Percentiles rank a stretch among this genome's conserved stretches.
These are phyloP conservation scores for Metacarcinus magister DNA, from an alignment of 2,888 invertebrate genomes.

Conservation along the genomic window DNA sequence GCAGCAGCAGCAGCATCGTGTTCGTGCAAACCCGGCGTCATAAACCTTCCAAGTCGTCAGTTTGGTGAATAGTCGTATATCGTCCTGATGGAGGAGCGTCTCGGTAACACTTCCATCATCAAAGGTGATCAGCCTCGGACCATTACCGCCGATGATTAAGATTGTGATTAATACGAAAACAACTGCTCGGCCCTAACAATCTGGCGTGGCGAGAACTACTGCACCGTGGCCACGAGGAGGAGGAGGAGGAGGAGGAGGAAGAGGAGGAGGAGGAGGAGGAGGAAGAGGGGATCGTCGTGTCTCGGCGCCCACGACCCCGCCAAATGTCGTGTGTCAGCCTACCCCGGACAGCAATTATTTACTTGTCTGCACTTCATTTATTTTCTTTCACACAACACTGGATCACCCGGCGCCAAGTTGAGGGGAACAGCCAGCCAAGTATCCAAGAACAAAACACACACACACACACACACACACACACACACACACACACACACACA, in stretches of 20 bases:
- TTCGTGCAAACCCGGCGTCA: background rate
- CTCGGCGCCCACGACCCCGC: background rate
- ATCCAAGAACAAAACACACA: background rate
- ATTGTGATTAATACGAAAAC: background rate
- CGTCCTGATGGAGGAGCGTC: background rate
- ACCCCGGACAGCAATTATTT: background rate
- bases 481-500: too few species aligned
- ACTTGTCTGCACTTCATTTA: conserved; percentile 40
- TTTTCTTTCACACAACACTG: background rate
- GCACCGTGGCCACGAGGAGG: background rate
- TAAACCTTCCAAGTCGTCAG: background rate
- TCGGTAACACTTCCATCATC: background rate
- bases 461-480: too few species aligned
- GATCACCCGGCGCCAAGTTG: background rate
- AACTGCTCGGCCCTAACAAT: background rate
- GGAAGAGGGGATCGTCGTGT: background rate
- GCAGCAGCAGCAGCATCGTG: background rate
- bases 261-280: background rate
- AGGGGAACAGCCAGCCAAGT: background rate
- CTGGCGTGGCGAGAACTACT: too few species aligned
- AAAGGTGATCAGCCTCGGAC: background rate
- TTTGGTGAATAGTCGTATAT: background rate
- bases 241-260: background rate
- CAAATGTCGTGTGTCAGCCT: conserved; percentile 8
- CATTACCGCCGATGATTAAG: background rate